Evolutionary conservation across 2,797 vertebrate genomes (phyloP), one percentile per base, ranked within the genome.

Genomic region (Bradypodion pumilum): DNA sequence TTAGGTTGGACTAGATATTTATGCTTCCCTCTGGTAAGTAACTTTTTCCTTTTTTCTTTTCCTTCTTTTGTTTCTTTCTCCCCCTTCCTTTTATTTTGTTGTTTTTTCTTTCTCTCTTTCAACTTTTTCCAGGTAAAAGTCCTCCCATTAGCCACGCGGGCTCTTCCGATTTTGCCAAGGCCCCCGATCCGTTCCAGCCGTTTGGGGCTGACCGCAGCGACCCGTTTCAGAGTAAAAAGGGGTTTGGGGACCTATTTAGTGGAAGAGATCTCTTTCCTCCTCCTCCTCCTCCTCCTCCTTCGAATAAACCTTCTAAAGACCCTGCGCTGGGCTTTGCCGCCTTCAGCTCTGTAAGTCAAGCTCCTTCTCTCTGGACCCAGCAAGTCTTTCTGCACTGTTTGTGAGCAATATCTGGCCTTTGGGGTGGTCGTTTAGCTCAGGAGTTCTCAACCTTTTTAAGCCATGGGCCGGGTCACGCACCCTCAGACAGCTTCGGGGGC

Each of bases 241-340:
- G 96, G 89, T 96, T 96, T 89, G 97, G 96, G 94, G 98, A 99
- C 95, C 98, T 98, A 1, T 99, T 99, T 96, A 99, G 98, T 88
- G 98, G 98, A 96, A 99, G 98, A 97, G 98, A 99, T 91, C 98
- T 98, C 72, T 99, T 99, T 91, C 96, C 97, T 91, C 96, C 98
- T 86, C 95, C 96, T 93, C 96, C 97, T 93, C 96, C 97, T 91
- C 96, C 98, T 86, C 95, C 96, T 93, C 96, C 98, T 92, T 95
- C 98, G 97, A 97, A 97, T 97, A 99, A 98, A 96, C 94, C 96
- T 93, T 91, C 96, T 95, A 97, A 97, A 97, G 96, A 97, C 93
- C 96, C 96, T 95, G 94, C 97, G 94, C 95, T 94, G 92, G 96
- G 96, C 95, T 97, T 97, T 97, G 96, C 97, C 97, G 97, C 97